Evolutionary conservation across 1,140 invertebrate species (phyloP), one percentile per base, ranked within the genome.

Genomic region (Solenopsis invicta): DNA sequence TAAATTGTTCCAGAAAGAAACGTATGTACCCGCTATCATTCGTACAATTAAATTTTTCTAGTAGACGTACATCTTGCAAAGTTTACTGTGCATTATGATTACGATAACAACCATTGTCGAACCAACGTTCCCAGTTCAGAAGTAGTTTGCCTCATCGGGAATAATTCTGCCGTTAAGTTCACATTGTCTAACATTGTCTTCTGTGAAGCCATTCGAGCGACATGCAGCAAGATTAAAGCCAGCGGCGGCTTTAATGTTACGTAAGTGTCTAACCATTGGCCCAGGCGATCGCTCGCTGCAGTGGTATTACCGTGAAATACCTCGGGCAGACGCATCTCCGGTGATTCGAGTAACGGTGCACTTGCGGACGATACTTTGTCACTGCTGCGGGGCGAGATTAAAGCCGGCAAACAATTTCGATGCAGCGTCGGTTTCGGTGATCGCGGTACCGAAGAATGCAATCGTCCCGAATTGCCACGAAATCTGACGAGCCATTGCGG

Each of bases 281-380:
- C 13, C 37, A 29, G 41, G 54, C 45, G 69, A 74, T 84, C 69
- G 80, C 41, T 29, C 80, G 80, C 69, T 34, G 69, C 69, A 84
- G 69, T 50, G 41, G 80, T 84, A 84, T 84, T 84, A 84, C 56
- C 54, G 80, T 84, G 41, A 84, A 84, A 84, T 74, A 84, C 69
- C 54, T 61, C 80, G 41, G 52, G 48, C 80, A 37, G 69, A 84
- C 52, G 52, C 78, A 50, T 82, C 37, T 72, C 78, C 66, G 50
- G 66, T 72, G 78, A 82, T 82, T 71, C 80, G 69, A 82, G 52
- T 59, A 82, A 74, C 54, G 67, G 41, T 34, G 67, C 67, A 48
- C 52, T 74, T 59, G 80, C 80, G 67, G 54, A 61, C 54, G 69
- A 84, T 84, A 84, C 80, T 82, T 82, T 82, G 80, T 84, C 80